These are phyloP conservation scores for Pipa parva DNA, from an alignment of 2,113 vertebrate genomes.

Conservation along the genomic window DNA sequence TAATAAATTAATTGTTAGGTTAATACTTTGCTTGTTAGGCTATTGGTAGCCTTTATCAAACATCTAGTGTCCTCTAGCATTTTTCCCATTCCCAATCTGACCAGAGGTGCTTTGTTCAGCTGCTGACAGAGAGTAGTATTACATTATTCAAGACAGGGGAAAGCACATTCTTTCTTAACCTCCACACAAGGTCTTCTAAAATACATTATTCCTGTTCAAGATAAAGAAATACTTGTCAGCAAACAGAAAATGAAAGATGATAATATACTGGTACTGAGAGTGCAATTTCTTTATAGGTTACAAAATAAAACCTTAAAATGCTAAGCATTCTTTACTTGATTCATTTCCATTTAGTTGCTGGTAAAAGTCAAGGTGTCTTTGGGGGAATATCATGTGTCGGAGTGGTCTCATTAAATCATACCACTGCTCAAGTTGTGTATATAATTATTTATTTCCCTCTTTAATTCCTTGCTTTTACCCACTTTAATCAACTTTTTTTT, in stretches of 20 bases:
- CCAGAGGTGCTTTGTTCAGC: not conserved
- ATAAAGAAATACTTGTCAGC: conserved; percentile 19
- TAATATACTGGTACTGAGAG: not conserved
- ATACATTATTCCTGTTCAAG: conserved; percentile 1
- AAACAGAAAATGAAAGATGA: not conserved
- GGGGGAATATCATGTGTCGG: not conserved
- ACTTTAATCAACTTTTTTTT: too few species aligned
- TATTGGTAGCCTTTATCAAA: not conserved
- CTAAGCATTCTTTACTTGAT: conserved; percentile 36
- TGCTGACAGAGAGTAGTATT: not conserved
- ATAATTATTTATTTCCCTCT: too few species aligned
- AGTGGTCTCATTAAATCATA: conserved; percentile 46
- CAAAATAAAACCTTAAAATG: not conserved
- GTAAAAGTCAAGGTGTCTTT: conserved; percentile 43
- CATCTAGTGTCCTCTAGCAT: not conserved
- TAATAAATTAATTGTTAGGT: not conserved
- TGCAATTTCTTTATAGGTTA: conserved; percentile 3
- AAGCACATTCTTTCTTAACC: conserved; percentile 8
- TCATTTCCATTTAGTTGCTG: conserved; percentile 42
- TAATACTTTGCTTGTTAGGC: too few species aligned
- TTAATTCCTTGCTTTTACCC: too few species aligned
- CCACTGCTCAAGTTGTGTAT: too few species aligned
- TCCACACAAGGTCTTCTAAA: not conserved
- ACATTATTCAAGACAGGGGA: not conserved
- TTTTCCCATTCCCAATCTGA: not conserved